Evolutionary conservation across 2,797 vertebrate genomes (phyloP), one percentile per base, ranked within the genome.

Genomic region (Rhabdomys pumilio): DNA sequence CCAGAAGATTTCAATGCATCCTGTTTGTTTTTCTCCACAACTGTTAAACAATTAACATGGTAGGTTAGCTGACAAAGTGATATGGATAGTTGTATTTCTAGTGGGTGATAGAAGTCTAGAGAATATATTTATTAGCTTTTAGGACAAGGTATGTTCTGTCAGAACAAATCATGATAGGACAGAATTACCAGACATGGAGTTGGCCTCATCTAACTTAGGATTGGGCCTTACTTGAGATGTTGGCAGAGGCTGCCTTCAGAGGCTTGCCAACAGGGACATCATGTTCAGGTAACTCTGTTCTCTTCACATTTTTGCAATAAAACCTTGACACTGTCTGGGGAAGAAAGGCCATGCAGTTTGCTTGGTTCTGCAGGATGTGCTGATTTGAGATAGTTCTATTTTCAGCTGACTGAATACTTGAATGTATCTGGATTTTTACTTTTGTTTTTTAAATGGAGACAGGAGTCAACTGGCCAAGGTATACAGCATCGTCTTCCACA

Each of bases 301-400:
- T 83, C 41, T 85, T 93, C n/a, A 26, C 6, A 86, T 86, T 93
- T 93, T 92, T 87, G 17, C 80, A 63, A 85, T 57, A 67, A 96
- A 93, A 89, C 20, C 24, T 59, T 96, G 84, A 29, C 57, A 79
- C 57, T 50, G 3, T 34, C 26, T 89, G 34, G 77, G 90, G 6
- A 90, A 44, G 67, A 77, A 65, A 92, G 26, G 7, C 82, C 31
- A 29, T 26, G 34, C 3, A 3, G 34, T 92, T 91, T 53, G 47
- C 80, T 92, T 47, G 55, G 55, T 92, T 93, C 38, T 29, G n/a
- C 14, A 22, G 0, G 29, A 81, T 7, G 19, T 57, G 17, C 4
- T 94, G 82, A 83, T 53, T 72, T 90, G 79, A 19, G 65, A 12
- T 47, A 61, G 22, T 15, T 80, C 75, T 91, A 2, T 95, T 95